A percentile compares a stretch with the other conserved stretches of the same genome.
Evolutionary conservation across 2,888 invertebrate species (phyloP).

Genomic region (Rhabditoides inermis): DNA sequence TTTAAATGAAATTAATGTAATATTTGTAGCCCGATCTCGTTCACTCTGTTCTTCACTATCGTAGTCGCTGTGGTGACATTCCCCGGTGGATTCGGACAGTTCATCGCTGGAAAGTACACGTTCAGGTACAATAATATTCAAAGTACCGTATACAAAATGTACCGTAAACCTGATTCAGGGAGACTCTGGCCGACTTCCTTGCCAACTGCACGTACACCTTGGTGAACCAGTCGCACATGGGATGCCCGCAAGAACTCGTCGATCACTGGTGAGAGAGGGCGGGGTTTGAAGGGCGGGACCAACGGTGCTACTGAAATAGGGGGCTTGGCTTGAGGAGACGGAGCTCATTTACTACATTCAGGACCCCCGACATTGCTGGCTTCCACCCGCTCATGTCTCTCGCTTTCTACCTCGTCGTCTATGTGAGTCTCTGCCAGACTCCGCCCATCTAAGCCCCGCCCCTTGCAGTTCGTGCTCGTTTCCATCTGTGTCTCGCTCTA

Average conservation of each 20-base stretch:
- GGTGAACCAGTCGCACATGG: conserved; percentile 5
- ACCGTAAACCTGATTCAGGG: conserved; percentile 34
- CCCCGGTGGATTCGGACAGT: conserved; percentile 82
- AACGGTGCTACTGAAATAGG: not conserved
- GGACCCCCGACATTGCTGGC: too few relatives aligned
- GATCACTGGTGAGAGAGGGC: conserved; percentile 2
- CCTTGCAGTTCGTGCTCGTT: conserved; percentile 31
- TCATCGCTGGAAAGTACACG: conserved; percentile 59
- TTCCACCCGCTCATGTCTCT: conserved; percentile 22
- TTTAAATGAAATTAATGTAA: not conserved
- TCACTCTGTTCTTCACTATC: conserved; percentile 19
- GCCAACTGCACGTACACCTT: conserved; percentile 34
- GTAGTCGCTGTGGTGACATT: conserved; percentile 64
- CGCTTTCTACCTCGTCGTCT: conserved; percentile 17
- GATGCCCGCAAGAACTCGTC: too few relatives aligned
- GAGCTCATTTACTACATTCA: too few relatives aligned
- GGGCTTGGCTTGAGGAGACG: too few relatives aligned
- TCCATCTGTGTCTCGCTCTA: conserved; percentile 34
- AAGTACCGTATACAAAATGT: not conserved
- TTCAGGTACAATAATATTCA: conserved; percentile 21
- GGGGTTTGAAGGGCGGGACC: conserved; percentile 16
- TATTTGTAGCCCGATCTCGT: conserved; percentile 18
- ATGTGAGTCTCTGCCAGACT: conserved; percentile 18
- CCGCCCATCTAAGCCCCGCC: too few relatives aligned
- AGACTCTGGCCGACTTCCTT: conserved; percentile 33